phyloP scores from a whole-genome alignment of 1,140 invertebrate species.

The Brachystomella parvula region DNA sequence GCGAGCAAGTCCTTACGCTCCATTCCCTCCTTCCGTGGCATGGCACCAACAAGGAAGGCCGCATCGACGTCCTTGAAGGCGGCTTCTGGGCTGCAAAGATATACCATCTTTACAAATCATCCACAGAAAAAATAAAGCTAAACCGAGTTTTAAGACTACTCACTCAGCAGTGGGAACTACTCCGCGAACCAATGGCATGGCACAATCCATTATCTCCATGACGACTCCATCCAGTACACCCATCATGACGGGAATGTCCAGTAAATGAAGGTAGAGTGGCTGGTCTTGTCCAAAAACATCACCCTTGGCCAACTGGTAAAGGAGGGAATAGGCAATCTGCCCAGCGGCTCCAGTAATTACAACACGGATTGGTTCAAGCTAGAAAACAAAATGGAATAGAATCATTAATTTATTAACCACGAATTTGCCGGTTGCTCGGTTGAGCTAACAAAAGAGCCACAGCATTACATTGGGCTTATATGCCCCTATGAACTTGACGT shows the following conservation, averaged over 20 bases:
- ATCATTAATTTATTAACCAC: not conserved
- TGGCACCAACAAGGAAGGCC: slow-evolving; percentile 96
- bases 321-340: slow-evolving; percentile 95
- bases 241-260: slow-evolving; percentile 95
- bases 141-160: no score
- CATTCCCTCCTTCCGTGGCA: slow-evolving; percentile 98
- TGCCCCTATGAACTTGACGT: no score
- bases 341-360: slow-evolving; percentile 96
- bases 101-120: not conserved
- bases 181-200: slow-evolving; percentile 70
- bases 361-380: slow-evolving; percentile 78
- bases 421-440: no score
- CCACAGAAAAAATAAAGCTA: no score
- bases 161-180: slow-evolving; percentile 82
- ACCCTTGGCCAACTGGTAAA: slow-evolving; percentile 89
- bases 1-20: slow-evolving; percentile 92
- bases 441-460: no score
- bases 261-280: slow-evolving; percentile 76
- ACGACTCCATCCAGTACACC: slow-evolving; percentile 85
- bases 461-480: no score
- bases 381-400: slow-evolving; percentile 38
- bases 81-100: slow-evolving; percentile 34
- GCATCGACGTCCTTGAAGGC: slow-evolving; percentile 95
- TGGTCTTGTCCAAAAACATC: slow-evolving; percentile 91
- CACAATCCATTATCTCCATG: slow-evolving; percentile 95